Base-by-base conservation (phyloP, 2,113 vertebrate genomes). In the Cervus canadensis region DNA sequence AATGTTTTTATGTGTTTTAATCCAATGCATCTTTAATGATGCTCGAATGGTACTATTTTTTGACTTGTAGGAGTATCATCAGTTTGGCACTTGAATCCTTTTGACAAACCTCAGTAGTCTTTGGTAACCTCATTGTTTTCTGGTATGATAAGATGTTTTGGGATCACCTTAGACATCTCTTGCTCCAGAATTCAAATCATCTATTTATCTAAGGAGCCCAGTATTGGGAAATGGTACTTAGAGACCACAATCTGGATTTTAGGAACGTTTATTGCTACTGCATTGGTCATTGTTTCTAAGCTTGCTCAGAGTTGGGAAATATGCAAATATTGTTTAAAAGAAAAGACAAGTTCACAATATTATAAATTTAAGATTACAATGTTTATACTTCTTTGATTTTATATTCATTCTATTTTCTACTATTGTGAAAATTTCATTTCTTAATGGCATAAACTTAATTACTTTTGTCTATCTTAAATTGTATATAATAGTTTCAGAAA, bases 371-470 rank as follows among this genome's bases (percentile, higher is more conserved):
- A 82, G 45, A 25, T 92, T 48, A 54, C 1, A 76, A 5, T 87
- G 13, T 21, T 90, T 97, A 82, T 89, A 48, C 48, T 48, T 93
- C 81, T 93, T 97, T 96, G 14, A 87, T 92, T 92, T 89, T 92
- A 52, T 83, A 88, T 87, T 95, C 87, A 82, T 64, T 11, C 60
- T 14, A 21, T 64, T 82, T 95, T 96, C 36, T 83, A 84, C 67
- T 56, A n/a, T 56, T 82, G 26, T 82, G 40, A 95, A 87, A 64
- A 64, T 36, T 89, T 81, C 33, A 33, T 78, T 89, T 89, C 56
- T 60, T 84, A 36, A 50, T 83, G 33, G 4, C 28, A 40, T 96
- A 93, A 83, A 76, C 50, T 54, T 30, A 64, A n/a, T 93, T 57
- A 87, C 13, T 60, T 67, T 95, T 91, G 40, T 87, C 78, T 83